Conservation (phyloP, 2,797 vertebrate genomes). For the Hemibagrus guttatus region DNA sequence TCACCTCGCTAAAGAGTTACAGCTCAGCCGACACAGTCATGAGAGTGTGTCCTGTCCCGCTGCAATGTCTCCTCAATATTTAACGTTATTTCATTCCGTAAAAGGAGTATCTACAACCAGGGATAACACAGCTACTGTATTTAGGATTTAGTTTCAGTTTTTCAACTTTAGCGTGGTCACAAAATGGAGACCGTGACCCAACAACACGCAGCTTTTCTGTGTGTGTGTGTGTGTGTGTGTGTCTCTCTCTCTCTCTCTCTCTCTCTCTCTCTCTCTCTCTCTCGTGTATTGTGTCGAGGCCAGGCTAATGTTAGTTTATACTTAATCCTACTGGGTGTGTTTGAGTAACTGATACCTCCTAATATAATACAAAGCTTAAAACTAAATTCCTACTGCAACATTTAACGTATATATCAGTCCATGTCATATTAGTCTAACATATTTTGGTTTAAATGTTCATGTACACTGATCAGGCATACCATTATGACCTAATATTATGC, state of each 20-base stretch:
- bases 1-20: slow-evolving; percentile 22
- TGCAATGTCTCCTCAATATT: not conserved
- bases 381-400: not conserved
- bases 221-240: too few species aligned
- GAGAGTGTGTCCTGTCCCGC: not conserved
- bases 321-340: not conserved
- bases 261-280: not conserved
- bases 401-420: not conserved
- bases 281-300: not conserved
- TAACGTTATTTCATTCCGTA: too few species aligned
- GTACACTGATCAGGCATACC: too few species aligned
- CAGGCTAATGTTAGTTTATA: not conserved
- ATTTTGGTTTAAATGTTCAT: not conserved
- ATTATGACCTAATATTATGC: too few species aligned
- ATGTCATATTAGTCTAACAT: not conserved
- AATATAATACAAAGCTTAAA: not conserved
- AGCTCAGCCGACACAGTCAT: slow-evolving; percentile 12
- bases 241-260: not conserved
- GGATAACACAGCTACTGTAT: not conserved
- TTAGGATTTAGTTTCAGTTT: not conserved
- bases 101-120: not conserved
- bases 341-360: not conserved
- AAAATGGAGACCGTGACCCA: not conserved
- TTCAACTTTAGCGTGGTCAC: not conserved
- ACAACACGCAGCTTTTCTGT: too few species aligned